Base-by-base conservation (phyloP, 2,113 vertebrate species). In the Thymallus thymallus region DNA sequence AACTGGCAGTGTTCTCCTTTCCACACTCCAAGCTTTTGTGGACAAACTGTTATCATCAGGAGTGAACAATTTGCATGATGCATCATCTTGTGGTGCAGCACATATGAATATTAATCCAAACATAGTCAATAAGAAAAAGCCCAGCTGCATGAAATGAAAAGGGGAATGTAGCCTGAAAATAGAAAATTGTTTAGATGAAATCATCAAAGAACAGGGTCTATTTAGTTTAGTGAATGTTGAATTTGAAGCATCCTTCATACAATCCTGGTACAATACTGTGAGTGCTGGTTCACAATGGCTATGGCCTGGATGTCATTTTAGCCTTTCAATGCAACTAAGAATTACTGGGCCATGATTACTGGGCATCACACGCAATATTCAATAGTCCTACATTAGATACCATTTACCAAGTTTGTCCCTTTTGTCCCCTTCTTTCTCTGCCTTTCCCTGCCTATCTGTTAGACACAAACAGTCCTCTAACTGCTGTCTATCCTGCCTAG, bases 41-140 rank as follows among this genome's bases (percentile, higher is more conserved):
- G 41, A 63, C 51, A 48, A 30, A 70, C 73, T 69, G 29, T 46
- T 45, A 77, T 73, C 65, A 73, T 20, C 62, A 24, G 60, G 18
- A 72, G 63, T 22, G 63, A 68, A 30, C 70, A 69, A 76, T 72
- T 77, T 68, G 55, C 61, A 79, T 77, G 62, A 63, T 64, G 62
- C 2, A 70, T 14, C 16, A 56, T 73, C 72, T 60, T 77, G 63
- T 65, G 48, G 26, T 68, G 22, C 24, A 67, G 32, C 24, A n/a
- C 41, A 22, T 22, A 41, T 67, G 68, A 64, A 67, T 23, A 20
- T 23, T 41, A 48, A 48, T 76, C 70, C 29, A 69, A 46, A 72
- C 23, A 74, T 3, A 41, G 16, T 12, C 2, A 56, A 48, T 24
- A 68, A 32, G 6, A 73, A 51, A 26, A 6, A 3, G 60, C 73